A percentile compares a stretch with the other conserved stretches of the same genome.
Evolutionary conservation across 2,888 invertebrate species (phyloP).

Genomic region (Syritta pipiens): DNA sequence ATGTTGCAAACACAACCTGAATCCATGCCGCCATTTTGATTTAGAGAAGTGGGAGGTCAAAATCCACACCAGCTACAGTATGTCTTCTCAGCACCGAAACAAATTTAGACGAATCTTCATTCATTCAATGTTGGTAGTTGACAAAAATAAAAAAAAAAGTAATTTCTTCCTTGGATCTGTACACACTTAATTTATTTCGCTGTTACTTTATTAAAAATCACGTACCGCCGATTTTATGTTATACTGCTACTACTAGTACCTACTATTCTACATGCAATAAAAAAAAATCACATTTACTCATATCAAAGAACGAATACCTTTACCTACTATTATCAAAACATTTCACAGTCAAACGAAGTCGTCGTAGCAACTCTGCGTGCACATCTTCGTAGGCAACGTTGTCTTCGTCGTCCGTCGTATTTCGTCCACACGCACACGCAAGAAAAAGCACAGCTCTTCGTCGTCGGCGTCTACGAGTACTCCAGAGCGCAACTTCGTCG

Average conservation of each 20-base stretch:
- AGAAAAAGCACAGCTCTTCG: constrained; percentile 31
- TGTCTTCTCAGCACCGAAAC: constrained; percentile 40
- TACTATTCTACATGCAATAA: constrained; percentile 69
- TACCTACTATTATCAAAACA: constrained; percentile 72
- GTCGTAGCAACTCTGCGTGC: constrained; percentile 68
- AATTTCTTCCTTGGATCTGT: constrained; percentile 49
- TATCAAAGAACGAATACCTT: constrained; percentile 70
- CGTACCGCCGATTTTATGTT: constrained; percentile 67
- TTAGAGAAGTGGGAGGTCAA: too few species aligned
- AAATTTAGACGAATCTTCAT: constrained; percentile 40
- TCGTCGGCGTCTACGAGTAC: constrained; percentile 15
- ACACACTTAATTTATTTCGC: constrained; percentile 64
- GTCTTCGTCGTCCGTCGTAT: constrained; percentile 21
- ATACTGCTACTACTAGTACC: constrained; percentile 69
- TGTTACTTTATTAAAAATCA: constrained; percentile 63
- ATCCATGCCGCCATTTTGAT: too few species aligned
- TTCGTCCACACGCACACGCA: constrained; percentile 22
- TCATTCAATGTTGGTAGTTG: constrained; percentile 57
- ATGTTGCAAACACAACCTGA: background rate
- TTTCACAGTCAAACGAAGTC: constrained; percentile 71
- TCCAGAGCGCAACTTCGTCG: background rate
- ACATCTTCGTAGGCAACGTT: constrained; percentile 67
- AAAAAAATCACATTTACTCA: constrained; percentile 67
- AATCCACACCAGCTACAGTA: constrained; percentile 40
- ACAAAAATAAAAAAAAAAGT: constrained; percentile 7